Percentiles rank a stretch among this genome's conserved stretches.
Conservation (phyloP, 2,797 vertebrate species). For the Propithecus perrieri region DNA sequence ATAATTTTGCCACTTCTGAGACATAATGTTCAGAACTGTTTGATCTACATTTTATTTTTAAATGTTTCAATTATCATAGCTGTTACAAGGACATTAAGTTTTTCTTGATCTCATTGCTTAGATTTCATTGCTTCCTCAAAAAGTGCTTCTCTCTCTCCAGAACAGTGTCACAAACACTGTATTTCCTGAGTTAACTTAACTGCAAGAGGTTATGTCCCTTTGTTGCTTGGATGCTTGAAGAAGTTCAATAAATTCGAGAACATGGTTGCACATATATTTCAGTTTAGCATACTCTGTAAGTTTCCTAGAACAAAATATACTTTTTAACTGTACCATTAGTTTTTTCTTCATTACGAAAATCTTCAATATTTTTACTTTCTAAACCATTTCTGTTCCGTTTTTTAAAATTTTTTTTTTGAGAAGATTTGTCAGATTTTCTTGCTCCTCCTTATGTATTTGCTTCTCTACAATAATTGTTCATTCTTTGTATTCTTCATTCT, state of each 20-base stretch:
- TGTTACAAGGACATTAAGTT: neutral
- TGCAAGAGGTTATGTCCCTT: neutral
- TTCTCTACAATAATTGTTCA: neutral
- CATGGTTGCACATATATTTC: neutral
- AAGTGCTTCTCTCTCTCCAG: neutral
- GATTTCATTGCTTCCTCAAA: neutral
- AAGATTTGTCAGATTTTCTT: neutral
- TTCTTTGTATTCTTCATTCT: neutral
- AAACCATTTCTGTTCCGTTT: neutral
- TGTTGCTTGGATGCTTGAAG: neutral
- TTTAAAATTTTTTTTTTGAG: neutral
- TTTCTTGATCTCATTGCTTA: neutral
- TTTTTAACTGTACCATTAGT: neutral
- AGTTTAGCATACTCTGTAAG: neutral
- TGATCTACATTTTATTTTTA: neutral
- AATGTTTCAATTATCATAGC: neutral
- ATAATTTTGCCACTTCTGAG: neutral
- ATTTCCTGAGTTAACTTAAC: neutral
- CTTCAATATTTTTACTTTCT: neutral
- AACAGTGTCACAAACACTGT: neutral
- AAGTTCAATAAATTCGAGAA: neutral
- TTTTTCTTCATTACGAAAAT: neutral
- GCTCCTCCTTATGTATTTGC: neutral
- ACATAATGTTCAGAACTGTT: neutral
- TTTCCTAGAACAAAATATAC: neutral